A percentile compares a stretch with the other conserved stretches of the same genome.
phyloP scores from a whole-genome alignment of 2,888 invertebrate genomes.

The Polylopha cassiicola region DNA sequence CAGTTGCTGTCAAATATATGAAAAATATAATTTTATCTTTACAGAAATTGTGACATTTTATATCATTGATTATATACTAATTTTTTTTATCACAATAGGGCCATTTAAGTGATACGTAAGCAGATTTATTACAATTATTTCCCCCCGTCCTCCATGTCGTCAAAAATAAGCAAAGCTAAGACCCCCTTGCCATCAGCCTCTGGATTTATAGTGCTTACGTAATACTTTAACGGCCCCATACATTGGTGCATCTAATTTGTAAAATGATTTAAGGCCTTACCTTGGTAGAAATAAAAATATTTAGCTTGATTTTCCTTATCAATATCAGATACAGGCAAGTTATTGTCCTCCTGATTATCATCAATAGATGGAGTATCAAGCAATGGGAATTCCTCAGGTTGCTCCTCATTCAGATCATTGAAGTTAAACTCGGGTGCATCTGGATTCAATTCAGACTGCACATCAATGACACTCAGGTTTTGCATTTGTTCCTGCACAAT shows the following conservation, averaged over 20 bases:
- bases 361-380: slow-evolving; percentile 37
- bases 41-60: no score
- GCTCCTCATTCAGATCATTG: slow-evolving; percentile 37
- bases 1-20: slow-evolving; percentile 81
- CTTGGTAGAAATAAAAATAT: slow-evolving; percentile 90
- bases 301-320: slow-evolving; percentile 71
- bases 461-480: slow-evolving; percentile 34
- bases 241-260: no score
- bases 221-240: no score
- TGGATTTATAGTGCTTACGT: no score
- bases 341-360: slow-evolving; percentile 36
- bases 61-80: no score
- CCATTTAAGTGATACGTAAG: no score
- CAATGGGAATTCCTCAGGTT: slow-evolving; percentile 49
- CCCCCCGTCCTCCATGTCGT: no score
- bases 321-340: slow-evolving; percentile 44
- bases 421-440: slow-evolving; percentile 51
- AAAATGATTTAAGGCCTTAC: slow-evolving; percentile 55
- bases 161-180: no score
- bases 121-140: no score
- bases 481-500: slow-evolving; percentile 44
- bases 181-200: no score
- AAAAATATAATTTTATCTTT: no score
- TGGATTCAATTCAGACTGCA: slow-evolving; percentile 54
- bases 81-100: no score